Evolutionary conservation across 1,140 invertebrate genomes (phyloP), one percentile per base, ranked within the genome.

Genomic region (Drosophila nigromelanica): DNA sequence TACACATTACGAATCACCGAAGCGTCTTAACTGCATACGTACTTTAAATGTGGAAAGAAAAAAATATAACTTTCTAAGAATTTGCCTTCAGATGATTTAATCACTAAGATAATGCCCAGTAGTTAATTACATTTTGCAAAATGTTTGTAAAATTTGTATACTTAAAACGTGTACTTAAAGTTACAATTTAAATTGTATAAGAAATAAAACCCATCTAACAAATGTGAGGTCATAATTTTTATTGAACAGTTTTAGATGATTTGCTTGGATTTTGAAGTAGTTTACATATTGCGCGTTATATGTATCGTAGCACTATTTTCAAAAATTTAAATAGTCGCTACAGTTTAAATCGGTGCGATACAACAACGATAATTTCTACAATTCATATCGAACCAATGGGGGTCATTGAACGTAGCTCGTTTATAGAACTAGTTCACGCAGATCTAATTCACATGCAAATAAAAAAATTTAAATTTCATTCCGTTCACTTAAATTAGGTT

Each of bases 21-120:
- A 64, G 30, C 45, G 69, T 72, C 54, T 60, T 27, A 51, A 55
- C 39, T n/a, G 62, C 30, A 37, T 21, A 78, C 45, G 80, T 78
- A 83, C 79, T 83, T 83, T 73, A 81, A 72, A 45, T n/a, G 54
- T 50, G 47, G 68, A 50, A 7, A 10, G 40, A 42, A 68, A 61
- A 24, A 24, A 27, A 40, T 33, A 35, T 15, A 72, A 71, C 73
- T 76, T 70, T 72, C 78, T 62, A 80, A 85, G 63, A 76, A 76
- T 66, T 80, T 85, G 80, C 80, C 80, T 83, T 85, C 45, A 66
- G 76, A 74, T 85, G 80, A 83, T 83, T 43, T 59, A 75, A 83
- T 83, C 80, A 83, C 40, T 72, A 69, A 60, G 18, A 14, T 51
- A 76, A 61, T 60, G 61, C 64, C 63, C 76, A 64, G 80, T 82